Conservation (phyloP, 2,888 invertebrate genomes). For the Taenaris catops region DNA sequence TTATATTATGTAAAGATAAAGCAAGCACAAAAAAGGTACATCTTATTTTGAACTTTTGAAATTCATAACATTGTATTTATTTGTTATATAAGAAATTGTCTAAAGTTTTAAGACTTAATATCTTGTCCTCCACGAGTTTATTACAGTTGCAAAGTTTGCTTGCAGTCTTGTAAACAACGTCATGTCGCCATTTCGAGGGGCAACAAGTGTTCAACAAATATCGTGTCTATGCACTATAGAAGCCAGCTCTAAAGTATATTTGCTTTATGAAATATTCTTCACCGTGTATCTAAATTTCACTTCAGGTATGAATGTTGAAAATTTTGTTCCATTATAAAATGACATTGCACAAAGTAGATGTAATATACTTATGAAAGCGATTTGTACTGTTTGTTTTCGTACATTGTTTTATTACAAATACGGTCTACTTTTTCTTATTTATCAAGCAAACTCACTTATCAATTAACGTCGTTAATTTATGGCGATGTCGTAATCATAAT, state of each 20-base stretch:
- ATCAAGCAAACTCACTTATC: too few relatives aligned
- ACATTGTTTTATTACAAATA: too few relatives aligned
- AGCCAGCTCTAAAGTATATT: constrained; percentile 48
- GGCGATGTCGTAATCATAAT: too few relatives aligned
- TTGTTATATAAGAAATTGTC: constrained; percentile 3
- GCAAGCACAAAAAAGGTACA: too few relatives aligned
- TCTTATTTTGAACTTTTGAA: too few relatives aligned
- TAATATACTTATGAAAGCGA: constrained; percentile 7
- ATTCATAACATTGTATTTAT: too few relatives aligned
- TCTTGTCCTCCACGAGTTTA: constrained; percentile 27
- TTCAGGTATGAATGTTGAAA: constrained; percentile 8
- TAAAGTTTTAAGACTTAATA: constrained; percentile 8
- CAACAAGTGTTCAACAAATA: constrained; percentile 40
- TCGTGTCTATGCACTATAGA: constrained; percentile 15
- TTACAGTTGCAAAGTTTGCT: constrained; percentile 41
- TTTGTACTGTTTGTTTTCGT: constrained; percentile 10
- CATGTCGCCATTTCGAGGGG: constrained; percentile 28
- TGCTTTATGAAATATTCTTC: constrained; percentile 33
- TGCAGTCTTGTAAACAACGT: constrained; percentile 41
- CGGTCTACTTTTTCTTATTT: too few relatives aligned
- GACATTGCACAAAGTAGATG: constrained; percentile 4
- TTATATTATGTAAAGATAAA: too few relatives aligned
- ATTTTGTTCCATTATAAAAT: constrained; percentile 9
- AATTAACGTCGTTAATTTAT: too few relatives aligned
- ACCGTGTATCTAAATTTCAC: constrained; percentile 11